Evolutionary conservation across 2,888 invertebrate species (phyloP).

Genomic region (Rhodophaea formosa): DNA sequence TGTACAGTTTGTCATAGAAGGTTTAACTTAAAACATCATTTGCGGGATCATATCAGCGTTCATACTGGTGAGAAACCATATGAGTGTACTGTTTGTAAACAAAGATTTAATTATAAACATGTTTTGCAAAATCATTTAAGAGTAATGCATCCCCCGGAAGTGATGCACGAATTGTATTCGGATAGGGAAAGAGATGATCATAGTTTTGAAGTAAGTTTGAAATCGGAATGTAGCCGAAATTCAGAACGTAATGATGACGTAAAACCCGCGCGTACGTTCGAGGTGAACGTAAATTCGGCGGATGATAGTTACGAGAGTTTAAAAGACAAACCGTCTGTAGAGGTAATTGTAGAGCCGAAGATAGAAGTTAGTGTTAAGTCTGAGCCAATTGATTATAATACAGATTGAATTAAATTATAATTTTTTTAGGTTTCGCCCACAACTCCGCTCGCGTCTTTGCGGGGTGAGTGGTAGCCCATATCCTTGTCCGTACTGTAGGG

Average conservation of each 20-base stretch:
- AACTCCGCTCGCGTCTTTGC: too few relatives aligned
- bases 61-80: conserved; percentile 28
- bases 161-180: not conserved
- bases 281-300: not conserved
- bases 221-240: not conserved
- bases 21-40: conserved; percentile 11
- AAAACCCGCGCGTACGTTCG: not conserved
- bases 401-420: too few relatives aligned
- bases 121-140: not conserved
- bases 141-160: not conserved
- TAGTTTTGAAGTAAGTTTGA: not conserved
- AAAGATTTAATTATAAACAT: conserved; percentile 13
- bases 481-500: too few relatives aligned
- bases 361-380: too few relatives aligned
- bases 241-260: not conserved
- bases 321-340: too few relatives aligned
- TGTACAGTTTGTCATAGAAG: conserved; percentile 24
- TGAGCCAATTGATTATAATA: too few relatives aligned
- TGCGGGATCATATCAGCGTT: conserved; percentile 21
- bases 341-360: too few relatives aligned
- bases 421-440: too few relatives aligned
- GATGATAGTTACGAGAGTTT: too few relatives aligned
- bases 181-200: not conserved
- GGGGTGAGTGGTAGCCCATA: too few relatives aligned
- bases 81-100: conserved; percentile 24